Conservation (phyloP, 1,140 invertebrate genomes). For the Ruditapes philippinarum region DNA sequence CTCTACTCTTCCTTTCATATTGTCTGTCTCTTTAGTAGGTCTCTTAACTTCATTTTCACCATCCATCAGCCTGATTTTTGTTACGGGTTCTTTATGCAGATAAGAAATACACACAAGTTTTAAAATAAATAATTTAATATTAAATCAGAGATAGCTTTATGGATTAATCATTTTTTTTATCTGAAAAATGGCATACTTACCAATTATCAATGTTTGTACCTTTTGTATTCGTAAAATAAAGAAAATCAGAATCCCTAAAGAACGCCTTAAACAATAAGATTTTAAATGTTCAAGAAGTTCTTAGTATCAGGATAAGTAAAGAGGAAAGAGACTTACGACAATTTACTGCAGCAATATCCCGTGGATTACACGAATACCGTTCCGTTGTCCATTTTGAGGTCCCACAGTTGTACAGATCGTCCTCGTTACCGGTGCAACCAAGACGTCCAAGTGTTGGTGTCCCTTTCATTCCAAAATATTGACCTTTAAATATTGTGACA, state of each 20-base stretch:
- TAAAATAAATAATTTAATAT: background rate
- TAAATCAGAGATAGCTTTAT: too few relatives aligned
- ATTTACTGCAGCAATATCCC: background rate
- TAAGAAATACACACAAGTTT: background rate
- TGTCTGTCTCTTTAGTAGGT: background rate
- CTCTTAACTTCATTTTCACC: background rate
- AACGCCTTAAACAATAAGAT: too few relatives aligned
- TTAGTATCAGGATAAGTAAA: too few relatives aligned
- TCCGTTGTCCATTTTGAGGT: background rate
- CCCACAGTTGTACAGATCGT: background rate
- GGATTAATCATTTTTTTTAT: too few relatives aligned
- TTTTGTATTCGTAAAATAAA: too few relatives aligned
- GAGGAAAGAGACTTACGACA: conserved; percentile 17
- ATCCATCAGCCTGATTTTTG: background rate
- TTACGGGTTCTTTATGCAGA: background rate
- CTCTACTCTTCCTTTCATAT: background rate
- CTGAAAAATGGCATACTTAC: too few relatives aligned
- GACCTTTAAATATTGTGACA: too few relatives aligned
- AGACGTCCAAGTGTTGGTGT: background rate
- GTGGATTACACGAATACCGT: background rate
- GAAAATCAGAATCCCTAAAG: too few relatives aligned
- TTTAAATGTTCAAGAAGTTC: too few relatives aligned
- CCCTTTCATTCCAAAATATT: too few relatives aligned
- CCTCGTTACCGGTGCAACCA: conserved; percentile 9
- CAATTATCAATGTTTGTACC: too few relatives aligned